Evolutionary conservation across 2,113 vertebrate species (phyloP).

Genomic region (Brevimyrus niger): DNA sequence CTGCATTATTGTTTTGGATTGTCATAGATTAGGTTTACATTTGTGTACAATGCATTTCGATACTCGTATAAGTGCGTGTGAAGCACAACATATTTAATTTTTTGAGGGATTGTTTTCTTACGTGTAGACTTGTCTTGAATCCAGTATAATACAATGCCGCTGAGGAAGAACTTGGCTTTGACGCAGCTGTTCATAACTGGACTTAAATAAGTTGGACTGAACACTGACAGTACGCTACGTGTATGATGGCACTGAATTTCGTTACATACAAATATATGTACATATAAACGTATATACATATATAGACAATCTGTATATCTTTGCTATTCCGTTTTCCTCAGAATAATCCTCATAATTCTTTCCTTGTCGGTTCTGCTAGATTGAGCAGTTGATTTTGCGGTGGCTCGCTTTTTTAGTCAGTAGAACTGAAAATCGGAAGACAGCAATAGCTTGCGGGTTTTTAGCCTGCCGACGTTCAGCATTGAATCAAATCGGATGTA

Average conservation of each 20-base stretch:
- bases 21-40: background rate
- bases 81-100: background rate
- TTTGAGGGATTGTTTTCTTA: background rate
- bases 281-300: slow-evolving; percentile 24
- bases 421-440: background rate
- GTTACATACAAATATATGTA: slow-evolving; percentile 56
- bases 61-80: background rate
- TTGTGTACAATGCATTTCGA: background rate
- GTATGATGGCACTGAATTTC: slow-evolving; percentile 33
- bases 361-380: slow-evolving; percentile 37
- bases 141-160: background rate
- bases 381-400: slow-evolving; percentile 41
- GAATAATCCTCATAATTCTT: slow-evolving; percentile 56
- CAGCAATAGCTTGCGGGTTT: slow-evolving; percentile 39
- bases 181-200: background rate
- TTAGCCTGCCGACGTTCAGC: background rate
- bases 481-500: background rate
- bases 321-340: slow-evolving; percentile 10
- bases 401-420: slow-evolving; percentile 24
- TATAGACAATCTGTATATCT: slow-evolving; percentile 50
- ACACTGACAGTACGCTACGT: background rate
- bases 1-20: background rate
- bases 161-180: background rate
- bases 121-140: background rate
- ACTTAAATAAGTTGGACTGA: background rate